These are phyloP conservation scores for Pagrus major DNA, from an alignment of 2,113 vertebrate genomes.

Conservation along the genomic window DNA sequence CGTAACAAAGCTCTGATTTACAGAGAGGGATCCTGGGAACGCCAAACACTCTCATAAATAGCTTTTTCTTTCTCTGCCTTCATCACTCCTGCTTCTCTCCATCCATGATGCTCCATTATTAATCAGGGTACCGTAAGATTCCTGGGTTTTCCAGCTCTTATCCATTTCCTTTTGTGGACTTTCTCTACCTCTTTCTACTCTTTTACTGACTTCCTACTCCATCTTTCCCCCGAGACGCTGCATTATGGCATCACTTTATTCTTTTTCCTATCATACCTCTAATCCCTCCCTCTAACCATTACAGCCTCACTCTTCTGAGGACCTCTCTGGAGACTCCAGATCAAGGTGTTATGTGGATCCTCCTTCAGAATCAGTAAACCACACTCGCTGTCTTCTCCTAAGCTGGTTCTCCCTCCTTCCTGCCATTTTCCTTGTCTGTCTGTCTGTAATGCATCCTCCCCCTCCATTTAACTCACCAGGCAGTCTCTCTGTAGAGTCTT, in stretches of 20 bases:
- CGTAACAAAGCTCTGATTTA: slow-evolving; percentile 54
- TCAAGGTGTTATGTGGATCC: slow-evolving; percentile 3
- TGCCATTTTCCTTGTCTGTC: not conserved
- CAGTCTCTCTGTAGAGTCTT: slow-evolving; percentile 98
- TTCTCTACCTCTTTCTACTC: not conserved
- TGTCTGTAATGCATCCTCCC: not conserved
- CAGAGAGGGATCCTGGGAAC: slow-evolving; percentile 36
- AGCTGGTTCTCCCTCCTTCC: not conserved
- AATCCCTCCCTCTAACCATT: slow-evolving; percentile 5
- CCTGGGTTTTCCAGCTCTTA: not conserved
- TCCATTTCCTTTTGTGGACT: slow-evolving; percentile 7
- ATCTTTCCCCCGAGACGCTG: not conserved
- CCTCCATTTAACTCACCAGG: slow-evolving; percentile 86
- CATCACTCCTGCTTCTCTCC: not conserved
- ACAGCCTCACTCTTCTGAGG: not conserved
- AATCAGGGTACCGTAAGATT: not conserved
- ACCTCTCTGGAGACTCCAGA: slow-evolving; percentile 29
- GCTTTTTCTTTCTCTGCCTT: slow-evolving; percentile 8
- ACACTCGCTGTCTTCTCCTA: not conserved
- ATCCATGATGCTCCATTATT: slow-evolving; percentile 1
- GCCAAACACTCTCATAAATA: slow-evolving; percentile 40
- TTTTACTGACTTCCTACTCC: not conserved
- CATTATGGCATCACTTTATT: slow-evolving; percentile 9
- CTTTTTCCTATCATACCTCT: slow-evolving; percentile 4
- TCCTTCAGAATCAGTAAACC: slow-evolving; percentile 16